Evolutionary conservation across 2,888 invertebrate species (phyloP).

Genomic region (Cactoblastis cactorum): DNA sequence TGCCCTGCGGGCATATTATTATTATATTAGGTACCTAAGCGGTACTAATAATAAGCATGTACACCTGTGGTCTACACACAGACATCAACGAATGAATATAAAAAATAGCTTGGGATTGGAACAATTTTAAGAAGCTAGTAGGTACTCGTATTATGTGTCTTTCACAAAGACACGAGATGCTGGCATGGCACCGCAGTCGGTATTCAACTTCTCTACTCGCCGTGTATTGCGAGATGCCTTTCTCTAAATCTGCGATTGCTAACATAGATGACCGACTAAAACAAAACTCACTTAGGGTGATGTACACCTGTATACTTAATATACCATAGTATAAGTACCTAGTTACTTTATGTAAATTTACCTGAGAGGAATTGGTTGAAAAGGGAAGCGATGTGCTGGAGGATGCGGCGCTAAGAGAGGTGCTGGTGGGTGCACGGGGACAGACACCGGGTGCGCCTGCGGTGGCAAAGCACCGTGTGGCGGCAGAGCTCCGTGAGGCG

Average conservation of each 20-base stretch:
- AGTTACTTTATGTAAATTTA: slow-evolving; percentile 23
- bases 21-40: too few species aligned
- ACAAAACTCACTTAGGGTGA: slow-evolving; percentile 28
- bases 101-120: too few species aligned
- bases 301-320: slow-evolving; percentile 35
- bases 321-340: slow-evolving; percentile 28
- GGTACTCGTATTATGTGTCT: too few species aligned
- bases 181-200: too few species aligned
- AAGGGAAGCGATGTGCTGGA: slow-evolving; percentile 58
- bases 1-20: slow-evolving; percentile 14
- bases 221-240: slow-evolving; percentile 31
- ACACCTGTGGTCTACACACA: too few species aligned
- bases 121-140: too few species aligned
- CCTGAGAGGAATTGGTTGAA: slow-evolving; percentile 75
- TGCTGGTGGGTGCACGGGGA: slow-evolving; percentile 40
- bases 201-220: too few species aligned
- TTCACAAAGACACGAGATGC: too few species aligned
- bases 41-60: too few species aligned
- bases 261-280: slow-evolving; percentile 40
- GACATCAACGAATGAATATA: too few species aligned
- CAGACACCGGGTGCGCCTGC: slow-evolving; percentile 27
- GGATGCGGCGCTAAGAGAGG: slow-evolving; percentile 58
- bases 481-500: slow-evolving; percentile 27
- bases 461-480: slow-evolving; percentile 27
- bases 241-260: slow-evolving; percentile 43